These are phyloP conservation scores for Epistrophe grossulariae DNA, from an alignment of 2,888 invertebrate species.

Conservation along the genomic window DNA sequence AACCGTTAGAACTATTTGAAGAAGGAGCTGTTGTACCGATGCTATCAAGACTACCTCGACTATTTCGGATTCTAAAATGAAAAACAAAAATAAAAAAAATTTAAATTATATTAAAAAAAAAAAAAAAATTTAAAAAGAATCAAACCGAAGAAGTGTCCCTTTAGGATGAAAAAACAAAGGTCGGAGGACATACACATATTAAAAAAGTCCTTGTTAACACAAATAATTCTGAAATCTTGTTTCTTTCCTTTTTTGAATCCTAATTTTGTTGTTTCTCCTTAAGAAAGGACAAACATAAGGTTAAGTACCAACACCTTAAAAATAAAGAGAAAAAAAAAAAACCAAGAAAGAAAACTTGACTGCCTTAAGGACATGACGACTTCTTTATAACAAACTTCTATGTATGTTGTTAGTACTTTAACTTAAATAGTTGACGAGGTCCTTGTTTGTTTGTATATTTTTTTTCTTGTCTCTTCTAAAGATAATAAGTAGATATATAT, in stretches of 20 bases:
- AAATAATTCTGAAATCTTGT: slow-evolving; percentile 7
- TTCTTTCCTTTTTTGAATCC: neutral
- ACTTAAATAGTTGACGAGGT: slow-evolving; percentile 65
- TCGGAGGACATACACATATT: slow-evolving; percentile 7
- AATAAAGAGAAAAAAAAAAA: slow-evolving; percentile 39
- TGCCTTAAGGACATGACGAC: slow-evolving; percentile 58
- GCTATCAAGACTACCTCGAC: slow-evolving; percentile 83
- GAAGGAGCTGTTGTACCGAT: slow-evolving; percentile 82
- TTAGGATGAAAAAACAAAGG: slow-evolving; percentile 10
- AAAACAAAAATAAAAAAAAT: neutral
- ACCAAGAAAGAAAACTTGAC: slow-evolving; percentile 9
- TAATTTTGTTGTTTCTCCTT: slow-evolving; percentile 2
- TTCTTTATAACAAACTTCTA: slow-evolving; percentile 10
- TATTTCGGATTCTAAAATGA: slow-evolving; percentile 82
- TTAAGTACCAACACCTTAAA: slow-evolving; percentile 68
- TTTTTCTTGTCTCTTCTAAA: slow-evolving; percentile 5
- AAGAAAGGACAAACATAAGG: slow-evolving; percentile 57
- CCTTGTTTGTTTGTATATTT: slow-evolving; percentile 36
- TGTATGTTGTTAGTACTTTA: slow-evolving; percentile 33
- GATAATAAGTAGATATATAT: slow-evolving; percentile 19
- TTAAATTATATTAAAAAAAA: neutral
- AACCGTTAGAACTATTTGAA: slow-evolving; percentile 82
- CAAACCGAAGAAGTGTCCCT: neutral
- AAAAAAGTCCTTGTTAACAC: slow-evolving; percentile 20
- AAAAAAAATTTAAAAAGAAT: neutral